Evolutionary conservation across 2,113 vertebrate genomes (phyloP).

Genomic region (Pluvialis apricaria): DNA sequence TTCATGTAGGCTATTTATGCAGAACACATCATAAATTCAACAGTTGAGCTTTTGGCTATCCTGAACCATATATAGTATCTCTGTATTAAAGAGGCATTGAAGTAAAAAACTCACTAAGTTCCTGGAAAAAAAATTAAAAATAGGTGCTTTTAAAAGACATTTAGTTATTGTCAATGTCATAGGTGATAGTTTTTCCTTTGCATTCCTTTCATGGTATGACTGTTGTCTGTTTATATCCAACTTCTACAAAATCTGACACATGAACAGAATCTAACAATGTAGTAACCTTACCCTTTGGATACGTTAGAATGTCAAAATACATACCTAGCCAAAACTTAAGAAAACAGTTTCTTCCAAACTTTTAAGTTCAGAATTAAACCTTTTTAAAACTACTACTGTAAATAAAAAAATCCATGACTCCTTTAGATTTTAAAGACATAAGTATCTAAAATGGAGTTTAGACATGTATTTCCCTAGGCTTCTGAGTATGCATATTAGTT

Average conservation of each 20-base stretch:
- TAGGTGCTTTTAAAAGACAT: not conserved
- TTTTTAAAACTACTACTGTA: not conserved
- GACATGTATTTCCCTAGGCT: not conserved
- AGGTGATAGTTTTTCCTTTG: not conserved
- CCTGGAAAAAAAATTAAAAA: not conserved
- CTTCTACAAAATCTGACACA: not conserved
- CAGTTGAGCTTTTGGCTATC: not conserved
- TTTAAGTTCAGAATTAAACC: not conserved
- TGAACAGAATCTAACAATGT: not conserved
- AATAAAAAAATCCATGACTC: not conserved
- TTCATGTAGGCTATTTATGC: not conserved
- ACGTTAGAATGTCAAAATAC: not conserved
- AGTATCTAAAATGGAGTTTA: not conserved
- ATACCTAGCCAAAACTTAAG: not conserved
- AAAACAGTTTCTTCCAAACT: not conserved
- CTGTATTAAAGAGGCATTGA: not conserved
- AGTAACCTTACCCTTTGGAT: not conserved
- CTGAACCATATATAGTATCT: not conserved
- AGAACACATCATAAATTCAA: not conserved
- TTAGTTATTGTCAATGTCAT: fast-evolving
- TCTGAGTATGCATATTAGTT: not conserved
- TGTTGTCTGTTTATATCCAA: not conserved
- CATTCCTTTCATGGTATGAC: not conserved
- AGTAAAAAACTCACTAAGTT: not conserved
- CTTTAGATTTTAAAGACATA: not conserved